Conservation (phyloP, 2,113 vertebrate species). For the Lota lota region DNA sequence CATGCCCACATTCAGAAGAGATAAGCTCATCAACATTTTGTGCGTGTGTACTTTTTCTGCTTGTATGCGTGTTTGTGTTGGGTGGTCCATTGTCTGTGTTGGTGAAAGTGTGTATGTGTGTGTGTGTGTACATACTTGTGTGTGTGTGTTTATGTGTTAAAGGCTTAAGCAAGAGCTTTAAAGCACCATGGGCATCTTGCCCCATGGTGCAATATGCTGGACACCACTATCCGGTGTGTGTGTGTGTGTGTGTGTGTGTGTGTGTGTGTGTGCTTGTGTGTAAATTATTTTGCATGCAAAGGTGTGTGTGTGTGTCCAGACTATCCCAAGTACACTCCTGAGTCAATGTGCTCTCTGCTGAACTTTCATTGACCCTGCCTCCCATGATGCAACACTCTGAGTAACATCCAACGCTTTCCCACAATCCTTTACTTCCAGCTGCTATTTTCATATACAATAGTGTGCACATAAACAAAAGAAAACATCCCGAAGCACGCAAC, state of each 20-base stretch:
- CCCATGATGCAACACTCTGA: constrained; percentile 52
- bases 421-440: constrained; percentile 24
- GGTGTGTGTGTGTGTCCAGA: not conserved
- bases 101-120: constrained; percentile 12
- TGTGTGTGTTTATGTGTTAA: not conserved
- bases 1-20: constrained; percentile 49
- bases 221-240: constrained; percentile 32
- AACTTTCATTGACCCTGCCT: constrained; percentile 72
- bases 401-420: constrained; percentile 41
- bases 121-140: constrained; percentile 22
- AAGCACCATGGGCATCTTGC: constrained; percentile 25
- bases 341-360: constrained; percentile 40
- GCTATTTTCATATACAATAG: constrained; percentile 25
- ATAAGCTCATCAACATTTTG: constrained; percentile 56
- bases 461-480: not conserved
- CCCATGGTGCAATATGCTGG: constrained; percentile 45
- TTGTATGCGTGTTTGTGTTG: not conserved
- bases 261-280: constrained; percentile 8
- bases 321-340: constrained; percentile 37
- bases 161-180: constrained; percentile 37
- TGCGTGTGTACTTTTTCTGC: constrained; percentile 25
- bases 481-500: not conserved
- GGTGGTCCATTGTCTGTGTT: not conserved
- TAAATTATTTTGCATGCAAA: not conserved
- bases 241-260: constrained; percentile 2